Percentiles rank a stretch among this genome's conserved stretches.
Conservation (phyloP, 2,888 invertebrate species). For the Apotomis turbidana region DNA sequence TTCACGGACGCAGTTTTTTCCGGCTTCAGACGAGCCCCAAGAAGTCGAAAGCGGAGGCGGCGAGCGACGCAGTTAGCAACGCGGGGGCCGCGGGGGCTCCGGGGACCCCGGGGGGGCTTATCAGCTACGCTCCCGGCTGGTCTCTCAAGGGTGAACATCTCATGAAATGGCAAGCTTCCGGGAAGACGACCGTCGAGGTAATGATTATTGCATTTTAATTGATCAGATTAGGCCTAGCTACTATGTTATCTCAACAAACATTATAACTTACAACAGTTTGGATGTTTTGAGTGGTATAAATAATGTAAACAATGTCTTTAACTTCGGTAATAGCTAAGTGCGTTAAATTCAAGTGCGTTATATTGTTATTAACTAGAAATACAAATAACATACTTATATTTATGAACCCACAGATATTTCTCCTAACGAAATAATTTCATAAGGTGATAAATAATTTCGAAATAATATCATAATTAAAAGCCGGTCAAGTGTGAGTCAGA, state of each 20-base stretch:
- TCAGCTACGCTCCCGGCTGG: conserved; percentile 86
- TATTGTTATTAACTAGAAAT: no score
- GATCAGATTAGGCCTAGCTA: conserved; percentile 6
- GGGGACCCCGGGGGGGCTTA: conserved; percentile 66
- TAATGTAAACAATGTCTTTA: no score
- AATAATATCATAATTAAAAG: no score
- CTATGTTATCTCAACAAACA: not conserved
- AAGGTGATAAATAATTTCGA: no score
- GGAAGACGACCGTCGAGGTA: conserved; percentile 85
- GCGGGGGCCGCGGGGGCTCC: conserved; percentile 46
- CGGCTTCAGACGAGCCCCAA: conserved; percentile 81
- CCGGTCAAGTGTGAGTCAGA: no score
- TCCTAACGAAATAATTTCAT: no score
- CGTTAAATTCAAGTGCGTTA: no score
- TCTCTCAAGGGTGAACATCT: conserved; percentile 85
- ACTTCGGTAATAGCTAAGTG: no score
- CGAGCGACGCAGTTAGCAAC: conserved; percentile 53
- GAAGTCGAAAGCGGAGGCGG: conserved; percentile 73
- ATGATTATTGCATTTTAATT: conserved; percentile 41
- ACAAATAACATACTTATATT: no score
- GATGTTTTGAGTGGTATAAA: no score
- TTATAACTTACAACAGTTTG: not conserved
- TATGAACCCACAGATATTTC: no score
- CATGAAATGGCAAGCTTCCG: conserved; percentile 85
- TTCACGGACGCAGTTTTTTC: conserved; percentile 79